These are phyloP conservation scores for Malthinus seriepunctatus DNA, from an alignment of 2,888 invertebrate genomes.

Conservation along the genomic window DNA sequence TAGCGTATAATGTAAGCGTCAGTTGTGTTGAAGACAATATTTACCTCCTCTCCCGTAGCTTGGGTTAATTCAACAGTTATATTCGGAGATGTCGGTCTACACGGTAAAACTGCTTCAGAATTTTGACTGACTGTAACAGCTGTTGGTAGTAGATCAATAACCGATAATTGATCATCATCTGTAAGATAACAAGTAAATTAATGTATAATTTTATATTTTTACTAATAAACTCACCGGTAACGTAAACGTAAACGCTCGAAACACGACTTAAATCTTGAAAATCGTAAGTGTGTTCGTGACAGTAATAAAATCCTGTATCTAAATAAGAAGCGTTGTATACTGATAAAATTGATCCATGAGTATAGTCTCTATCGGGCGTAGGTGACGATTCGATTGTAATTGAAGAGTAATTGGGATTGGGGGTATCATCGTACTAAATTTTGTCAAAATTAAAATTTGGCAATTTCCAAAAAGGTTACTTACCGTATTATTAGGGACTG, in stretches of 20 bases:
- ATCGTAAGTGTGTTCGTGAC: constrained; percentile 48
- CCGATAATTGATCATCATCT: constrained; percentile 58
- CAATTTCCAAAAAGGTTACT: background rate
- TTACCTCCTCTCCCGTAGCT: constrained; percentile 51
- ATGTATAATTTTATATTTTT: background rate
- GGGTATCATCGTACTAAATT: constrained; percentile 1
- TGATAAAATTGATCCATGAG: constrained; percentile 56
- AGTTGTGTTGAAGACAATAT: constrained; percentile 4
- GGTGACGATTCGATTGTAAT: constrained; percentile 24
- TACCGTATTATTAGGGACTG: constrained; percentile 29
- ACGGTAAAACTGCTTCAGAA: constrained; percentile 59
- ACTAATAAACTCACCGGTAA: constrained; percentile 55
- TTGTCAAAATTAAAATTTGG: background rate
- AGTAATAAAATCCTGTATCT: constrained; percentile 53
- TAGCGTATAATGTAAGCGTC: too few relatives aligned
- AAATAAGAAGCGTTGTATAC: constrained; percentile 45
- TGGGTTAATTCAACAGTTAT: constrained; percentile 56
- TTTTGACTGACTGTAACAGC: constrained; percentile 51
- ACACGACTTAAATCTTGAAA: constrained; percentile 47
- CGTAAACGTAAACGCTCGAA: constrained; percentile 60
- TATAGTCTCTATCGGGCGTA: constrained; percentile 35
- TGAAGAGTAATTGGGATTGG: constrained; percentile 16
- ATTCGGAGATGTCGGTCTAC: constrained; percentile 65
- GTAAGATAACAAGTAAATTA: constrained; percentile 31
- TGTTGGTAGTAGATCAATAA: constrained; percentile 42